A percentile compares a stretch with the other conserved stretches of the same genome.
Conservation (phyloP, 2,888 invertebrate genomes). For the Drosophila fungiperda region DNA sequence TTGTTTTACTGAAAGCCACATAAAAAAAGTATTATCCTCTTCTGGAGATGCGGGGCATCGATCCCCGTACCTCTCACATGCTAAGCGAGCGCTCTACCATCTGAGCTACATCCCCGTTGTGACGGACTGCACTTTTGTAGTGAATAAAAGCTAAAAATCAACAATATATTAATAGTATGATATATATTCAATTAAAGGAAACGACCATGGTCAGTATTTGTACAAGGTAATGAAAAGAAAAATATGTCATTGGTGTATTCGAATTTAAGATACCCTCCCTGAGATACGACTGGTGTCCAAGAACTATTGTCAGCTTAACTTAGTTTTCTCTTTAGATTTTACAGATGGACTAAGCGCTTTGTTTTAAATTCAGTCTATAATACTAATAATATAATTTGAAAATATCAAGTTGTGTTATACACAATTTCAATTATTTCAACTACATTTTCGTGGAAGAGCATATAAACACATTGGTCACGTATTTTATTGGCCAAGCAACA, state of each 20-base stretch:
- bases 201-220: conserved; percentile 14
- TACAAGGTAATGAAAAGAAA: background rate
- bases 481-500: conserved; percentile 4
- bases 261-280: background rate
- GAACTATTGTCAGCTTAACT: no score
- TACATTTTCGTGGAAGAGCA: background rate
- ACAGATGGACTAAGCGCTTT: background rate
- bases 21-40: no score
- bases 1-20: no score
- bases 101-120: conserved; percentile 85
- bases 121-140: fast-evolving
- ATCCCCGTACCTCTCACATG: conserved; percentile 86
- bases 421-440: background rate
- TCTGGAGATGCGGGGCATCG: conserved; percentile 85
- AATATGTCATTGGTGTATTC: background rate
- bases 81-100: conserved; percentile 86
- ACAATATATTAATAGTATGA: conserved; percentile 10
- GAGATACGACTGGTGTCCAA: background rate
- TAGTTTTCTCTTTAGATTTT: background rate
- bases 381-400: background rate
- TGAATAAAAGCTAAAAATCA: conserved; percentile 10
- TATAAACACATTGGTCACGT: conserved; percentile 5
- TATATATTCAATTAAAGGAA: conserved; percentile 6
- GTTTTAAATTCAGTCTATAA: background rate
- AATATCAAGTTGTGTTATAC: background rate